phyloP scores from a whole-genome alignment of 2,113 vertebrate species.

The Odobenus rosmarus region DNA sequence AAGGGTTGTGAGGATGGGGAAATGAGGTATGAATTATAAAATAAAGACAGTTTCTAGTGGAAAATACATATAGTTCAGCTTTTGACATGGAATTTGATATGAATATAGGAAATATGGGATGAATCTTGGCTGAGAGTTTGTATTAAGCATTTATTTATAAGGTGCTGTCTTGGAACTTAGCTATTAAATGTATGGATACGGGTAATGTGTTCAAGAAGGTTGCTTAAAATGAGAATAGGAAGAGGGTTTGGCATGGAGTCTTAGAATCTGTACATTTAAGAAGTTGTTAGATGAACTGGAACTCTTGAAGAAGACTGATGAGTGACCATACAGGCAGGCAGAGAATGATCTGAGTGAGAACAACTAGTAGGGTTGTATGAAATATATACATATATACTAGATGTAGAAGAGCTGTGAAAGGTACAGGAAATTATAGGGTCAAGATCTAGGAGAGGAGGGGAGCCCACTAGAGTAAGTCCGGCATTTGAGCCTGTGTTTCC shows the following conservation, averaged over 20 bases:
- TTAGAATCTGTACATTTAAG: not conserved
- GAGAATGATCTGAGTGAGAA: not conserved
- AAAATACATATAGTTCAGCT: not conserved
- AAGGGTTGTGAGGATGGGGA: not conserved
- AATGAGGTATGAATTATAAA: not conserved
- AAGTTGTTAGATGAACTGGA: not conserved
- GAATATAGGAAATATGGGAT: not conserved
- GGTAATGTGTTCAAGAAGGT: not conserved
- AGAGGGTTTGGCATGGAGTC: not conserved
- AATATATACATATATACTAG: not conserved
- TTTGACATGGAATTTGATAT: not conserved
- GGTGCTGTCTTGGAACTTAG: not conserved
- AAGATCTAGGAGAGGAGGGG: not conserved
- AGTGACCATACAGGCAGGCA: not conserved
- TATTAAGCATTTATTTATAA: not conserved
- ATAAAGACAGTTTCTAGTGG: not conserved
- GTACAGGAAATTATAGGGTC: not conserved
- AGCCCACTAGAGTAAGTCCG: not conserved
- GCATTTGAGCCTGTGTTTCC: not conserved
- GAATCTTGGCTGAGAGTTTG: not conserved
- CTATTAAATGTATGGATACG: not conserved
- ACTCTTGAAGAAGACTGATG: not conserved
- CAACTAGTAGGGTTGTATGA: not conserved
- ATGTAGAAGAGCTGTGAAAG: not conserved
- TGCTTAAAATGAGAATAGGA: not conserved